Percentiles rank a stretch among this genome's conserved stretches.
Conservation (phyloP, 2,888 invertebrate species). For the Scaptomyza tumidula region DNA sequence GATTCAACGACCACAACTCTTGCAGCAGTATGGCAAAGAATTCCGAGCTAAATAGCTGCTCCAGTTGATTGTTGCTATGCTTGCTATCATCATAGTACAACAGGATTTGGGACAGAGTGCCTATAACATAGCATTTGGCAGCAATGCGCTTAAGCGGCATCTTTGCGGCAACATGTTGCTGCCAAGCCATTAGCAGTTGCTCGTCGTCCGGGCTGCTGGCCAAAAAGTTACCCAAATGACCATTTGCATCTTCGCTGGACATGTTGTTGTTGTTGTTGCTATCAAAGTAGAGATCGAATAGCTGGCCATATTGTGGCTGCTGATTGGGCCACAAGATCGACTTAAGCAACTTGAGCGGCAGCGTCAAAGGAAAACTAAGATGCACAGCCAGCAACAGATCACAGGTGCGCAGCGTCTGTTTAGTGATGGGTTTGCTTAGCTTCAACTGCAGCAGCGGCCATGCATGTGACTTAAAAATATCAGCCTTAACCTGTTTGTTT, state of each 20-base stretch:
- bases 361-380: slow-evolving; percentile 27
- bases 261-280: slow-evolving; percentile 17
- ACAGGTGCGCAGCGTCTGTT: slow-evolving; percentile 23
- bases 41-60: slow-evolving; percentile 28
- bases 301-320: slow-evolving; percentile 31
- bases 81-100: slow-evolving; percentile 12
- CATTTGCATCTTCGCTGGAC: slow-evolving; percentile 16
- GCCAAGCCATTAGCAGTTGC: slow-evolving; percentile 35
- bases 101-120: slow-evolving; percentile 30
- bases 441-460: slow-evolving; percentile 49
- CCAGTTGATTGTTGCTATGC: neutral
- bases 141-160: slow-evolving; percentile 33
- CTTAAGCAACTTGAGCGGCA: slow-evolving; percentile 31
- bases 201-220: neutral
- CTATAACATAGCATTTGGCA: slow-evolving; percentile 34
- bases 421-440: slow-evolving; percentile 38
- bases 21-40: slow-evolving; percentile 25
- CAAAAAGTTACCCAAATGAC: slow-evolving; percentile 48
- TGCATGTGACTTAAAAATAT: slow-evolving; percentile 27
- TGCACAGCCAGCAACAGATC: slow-evolving; percentile 51
- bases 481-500: slow-evolving; percentile 10
- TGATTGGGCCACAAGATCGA: slow-evolving; percentile 44
- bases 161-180: slow-evolving; percentile 12
- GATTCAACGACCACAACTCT: slow-evolving; percentile 22
- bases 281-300: slow-evolving; percentile 50